Evolutionary conservation across 1,140 invertebrate species (phyloP), one percentile per base, ranked within the genome.

Genomic region (Drosophila pallidifrons): DNA sequence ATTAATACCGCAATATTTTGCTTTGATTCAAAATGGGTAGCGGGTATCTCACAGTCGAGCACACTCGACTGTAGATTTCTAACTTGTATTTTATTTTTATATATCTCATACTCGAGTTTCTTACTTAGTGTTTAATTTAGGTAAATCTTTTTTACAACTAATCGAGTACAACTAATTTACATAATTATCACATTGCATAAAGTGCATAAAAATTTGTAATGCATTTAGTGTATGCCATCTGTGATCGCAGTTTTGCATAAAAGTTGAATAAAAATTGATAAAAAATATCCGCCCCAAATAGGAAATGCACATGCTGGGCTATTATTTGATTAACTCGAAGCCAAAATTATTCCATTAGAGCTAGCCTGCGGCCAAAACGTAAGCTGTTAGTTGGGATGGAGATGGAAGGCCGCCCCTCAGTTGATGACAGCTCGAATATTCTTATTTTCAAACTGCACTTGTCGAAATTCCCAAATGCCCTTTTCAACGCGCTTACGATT

Each of bases 391-490:
- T 52, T 28, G 67, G 32, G 20, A 54, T 35, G 30, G 13, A 63
- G 60, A 28, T 25, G 61, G 35, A 75, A 80, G 70, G 8, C 81
- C 66, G 43, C 51, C 76, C 61, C 63, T 13, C 32, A 60, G 25
- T 45, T 63, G 43, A 71, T 15, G 6, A 59, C 15, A 38, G 43
- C 2, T 35, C 38, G 10, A 47, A 71, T 30, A 46, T 38, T 47
- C 32, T 28, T 59, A 43, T 51, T 45, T 66, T 52, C 30, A 83
- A 77, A 70, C 61, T 68, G 73, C 79, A 86, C 80, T 90, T 91
- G 74, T 78, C 68, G 47, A 75, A 88, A 83, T 88, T 91, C 87
- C 87, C 87, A 91, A 91, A 91, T 91, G 87, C 78, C 88, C 80
- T 91, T 91, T 87, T 79, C 73, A 81, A 83, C 68, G 68, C 68